phyloP scores from a whole-genome alignment of 2,113 vertebrate genomes.

The Ailuropoda melanoleuca region DNA sequence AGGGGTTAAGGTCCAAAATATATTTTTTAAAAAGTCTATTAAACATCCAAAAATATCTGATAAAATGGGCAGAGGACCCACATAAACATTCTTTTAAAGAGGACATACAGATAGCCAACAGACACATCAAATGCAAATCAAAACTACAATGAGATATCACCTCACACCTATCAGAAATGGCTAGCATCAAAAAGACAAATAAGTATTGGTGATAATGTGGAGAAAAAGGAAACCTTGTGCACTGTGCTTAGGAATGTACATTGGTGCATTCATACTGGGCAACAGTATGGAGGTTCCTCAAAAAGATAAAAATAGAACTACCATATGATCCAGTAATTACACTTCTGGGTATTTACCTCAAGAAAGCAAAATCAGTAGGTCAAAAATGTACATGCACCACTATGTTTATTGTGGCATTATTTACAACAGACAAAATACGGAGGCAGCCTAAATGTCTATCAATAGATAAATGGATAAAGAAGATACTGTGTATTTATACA shows the following conservation, averaged over 20 bases:
- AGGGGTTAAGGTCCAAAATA: not conserved
- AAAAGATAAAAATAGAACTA: not conserved
- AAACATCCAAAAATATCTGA: not conserved
- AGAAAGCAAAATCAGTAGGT: not conserved
- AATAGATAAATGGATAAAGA: not conserved
- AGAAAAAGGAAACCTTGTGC: not conserved
- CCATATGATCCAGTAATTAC: not conserved
- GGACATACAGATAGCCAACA: not conserved
- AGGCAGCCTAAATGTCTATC: not conserved
- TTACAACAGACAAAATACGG: not conserved
- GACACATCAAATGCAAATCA: not conserved
- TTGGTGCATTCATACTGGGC: not conserved
- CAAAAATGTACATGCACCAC: not conserved
- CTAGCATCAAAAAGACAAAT: not conserved
- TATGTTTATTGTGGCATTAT: not conserved
- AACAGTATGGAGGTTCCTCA: not conserved
- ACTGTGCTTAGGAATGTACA: not conserved
- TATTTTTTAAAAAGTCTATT: not conserved
- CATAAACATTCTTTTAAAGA: not conserved
- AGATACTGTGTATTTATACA: not conserved
- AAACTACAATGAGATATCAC: not conserved
- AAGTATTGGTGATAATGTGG: not conserved
- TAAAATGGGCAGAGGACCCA: not conserved
- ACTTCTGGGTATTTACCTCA: not conserved
- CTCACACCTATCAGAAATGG: not conserved